A percentile compares a stretch with the other conserved stretches of the same genome.
These are phyloP conservation scores for Lysandra coridon DNA, from an alignment of 2,888 invertebrate genomes.

Conservation along the genomic window DNA sequence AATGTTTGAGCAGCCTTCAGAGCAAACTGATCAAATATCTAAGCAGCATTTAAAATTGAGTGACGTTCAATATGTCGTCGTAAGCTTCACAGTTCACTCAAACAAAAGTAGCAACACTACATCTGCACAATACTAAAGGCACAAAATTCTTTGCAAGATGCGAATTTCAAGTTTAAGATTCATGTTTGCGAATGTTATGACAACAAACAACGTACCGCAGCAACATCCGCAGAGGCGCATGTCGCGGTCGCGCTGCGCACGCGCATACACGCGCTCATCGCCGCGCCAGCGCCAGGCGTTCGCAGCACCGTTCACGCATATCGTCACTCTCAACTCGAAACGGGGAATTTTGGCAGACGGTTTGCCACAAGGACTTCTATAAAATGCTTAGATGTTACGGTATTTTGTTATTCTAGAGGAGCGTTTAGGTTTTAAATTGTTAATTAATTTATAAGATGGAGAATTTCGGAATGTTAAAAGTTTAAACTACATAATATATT, in stretches of 20 bases:
- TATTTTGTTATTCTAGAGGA: neutral
- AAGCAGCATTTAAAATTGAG: too few species aligned
- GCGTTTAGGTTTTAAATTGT: neutral
- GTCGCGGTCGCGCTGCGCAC: slow-evolving; percentile 62
- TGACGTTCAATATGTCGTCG: too few species aligned
- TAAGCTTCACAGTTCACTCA: too few species aligned
- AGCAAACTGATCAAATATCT: too few species aligned
- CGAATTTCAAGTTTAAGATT: neutral
- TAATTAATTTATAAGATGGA: neutral
- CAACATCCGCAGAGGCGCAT: slow-evolving; percentile 78
- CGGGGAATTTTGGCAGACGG: slow-evolving; percentile 59
- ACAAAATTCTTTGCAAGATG: neutral
- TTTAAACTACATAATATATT: neutral
- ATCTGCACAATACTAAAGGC: neutral
- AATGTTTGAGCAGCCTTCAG: too few species aligned
- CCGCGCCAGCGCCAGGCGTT: slow-evolving; percentile 58
- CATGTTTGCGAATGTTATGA: slow-evolving; percentile 9
- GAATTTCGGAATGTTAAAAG: neutral
- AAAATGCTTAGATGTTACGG: neutral
- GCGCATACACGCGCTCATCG: slow-evolving; percentile 59
- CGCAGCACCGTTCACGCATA: slow-evolving; percentile 59
- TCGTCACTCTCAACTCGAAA: slow-evolving; percentile 64
- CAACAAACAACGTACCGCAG: slow-evolving; percentile 61
- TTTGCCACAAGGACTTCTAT: slow-evolving; percentile 20
- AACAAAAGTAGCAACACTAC: too few species aligned